Percentiles rank a stretch among this genome's conserved stretches.
These are phyloP conservation scores for Hyposmocoma kahamanoa DNA, from an alignment of 1,140 invertebrate species.

Conservation along the genomic window DNA sequence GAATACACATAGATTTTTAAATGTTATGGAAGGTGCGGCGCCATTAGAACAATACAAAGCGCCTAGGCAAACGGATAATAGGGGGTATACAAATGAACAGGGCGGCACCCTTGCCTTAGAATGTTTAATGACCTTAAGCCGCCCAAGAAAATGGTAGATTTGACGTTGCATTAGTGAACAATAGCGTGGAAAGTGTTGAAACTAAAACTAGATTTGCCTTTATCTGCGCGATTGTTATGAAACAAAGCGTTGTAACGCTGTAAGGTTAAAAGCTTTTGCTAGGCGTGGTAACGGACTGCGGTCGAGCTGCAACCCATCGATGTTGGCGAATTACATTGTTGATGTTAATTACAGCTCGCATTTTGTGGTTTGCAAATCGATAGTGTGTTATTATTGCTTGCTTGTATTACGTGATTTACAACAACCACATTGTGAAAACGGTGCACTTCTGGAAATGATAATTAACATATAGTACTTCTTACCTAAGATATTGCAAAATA, in stretches of 20 bases:
- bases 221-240: slow-evolving; percentile 58
- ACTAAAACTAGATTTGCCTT: slow-evolving; percentile 52
- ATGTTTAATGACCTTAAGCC: slow-evolving; percentile 50
- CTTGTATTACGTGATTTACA: not conserved
- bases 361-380: not conserved
- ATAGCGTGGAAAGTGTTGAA: slow-evolving; percentile 31
- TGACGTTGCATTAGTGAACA: slow-evolving; percentile 61
- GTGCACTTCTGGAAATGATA: no score
- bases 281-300: slow-evolving; percentile 23
- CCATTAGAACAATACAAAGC: slow-evolving; percentile 7
- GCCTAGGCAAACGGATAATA: slow-evolving; percentile 13
- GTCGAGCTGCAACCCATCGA: no score
- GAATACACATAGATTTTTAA: no score
- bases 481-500: no score
- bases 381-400: not conserved
- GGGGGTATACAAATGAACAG: slow-evolving; percentile 19
- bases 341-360: slow-evolving; percentile 10
- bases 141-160: slow-evolving; percentile 34
- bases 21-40: not conserved
- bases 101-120: slow-evolving; percentile 35
- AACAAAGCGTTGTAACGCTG: slow-evolving; percentile 29
- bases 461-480: no score
- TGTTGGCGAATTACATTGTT: no score
- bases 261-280: slow-evolving; percentile 54
- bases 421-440: not conserved